A percentile compares a stretch with the other conserved stretches of the same genome.
phyloP scores from a whole-genome alignment of 2,888 invertebrate genomes.

The Octonoba sinensis region DNA sequence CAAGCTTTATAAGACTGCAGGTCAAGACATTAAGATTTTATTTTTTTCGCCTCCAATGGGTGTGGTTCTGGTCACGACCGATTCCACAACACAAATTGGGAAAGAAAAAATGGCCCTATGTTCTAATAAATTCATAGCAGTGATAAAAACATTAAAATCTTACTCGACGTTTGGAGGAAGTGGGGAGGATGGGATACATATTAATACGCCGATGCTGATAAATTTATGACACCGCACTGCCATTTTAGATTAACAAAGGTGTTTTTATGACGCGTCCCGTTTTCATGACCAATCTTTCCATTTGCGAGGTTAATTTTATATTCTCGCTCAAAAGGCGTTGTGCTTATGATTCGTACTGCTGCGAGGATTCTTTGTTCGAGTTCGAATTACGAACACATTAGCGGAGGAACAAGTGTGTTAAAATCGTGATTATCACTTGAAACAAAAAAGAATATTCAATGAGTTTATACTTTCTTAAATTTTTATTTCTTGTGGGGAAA shows the following conservation, averaged over 20 bases:
- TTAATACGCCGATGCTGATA: conserved; percentile 41
- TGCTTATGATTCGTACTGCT: too few species aligned
- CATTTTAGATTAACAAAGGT: conserved; percentile 53
- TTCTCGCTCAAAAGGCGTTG: too few species aligned
- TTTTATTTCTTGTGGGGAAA: too few species aligned
- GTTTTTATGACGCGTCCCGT: conserved; percentile 34
- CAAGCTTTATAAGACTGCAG: background rate
- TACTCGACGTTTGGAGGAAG: conserved; percentile 10
- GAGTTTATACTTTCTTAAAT: too few species aligned
- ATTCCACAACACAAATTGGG: conserved; percentile 7
- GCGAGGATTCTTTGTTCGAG: too few species aligned
- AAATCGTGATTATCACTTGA: too few species aligned
- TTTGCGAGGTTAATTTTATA: too few species aligned
- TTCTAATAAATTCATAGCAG: conserved; percentile 59
- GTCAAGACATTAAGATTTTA: conserved; percentile 2
- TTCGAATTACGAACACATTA: too few species aligned
- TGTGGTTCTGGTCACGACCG: conserved; percentile 51
- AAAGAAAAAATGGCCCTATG: conserved; percentile 13
- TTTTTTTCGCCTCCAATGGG: conserved; percentile 16
- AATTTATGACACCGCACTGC: conserved; percentile 44
- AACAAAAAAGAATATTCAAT: too few species aligned
- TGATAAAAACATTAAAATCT: conserved; percentile 59
- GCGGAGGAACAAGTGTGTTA: too few species aligned
- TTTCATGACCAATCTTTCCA: too few species aligned
- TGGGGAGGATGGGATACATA: conserved; percentile 44